phyloP scores from a whole-genome alignment of 2,797 vertebrate genomes.

The Galago senegalensis region DNA sequence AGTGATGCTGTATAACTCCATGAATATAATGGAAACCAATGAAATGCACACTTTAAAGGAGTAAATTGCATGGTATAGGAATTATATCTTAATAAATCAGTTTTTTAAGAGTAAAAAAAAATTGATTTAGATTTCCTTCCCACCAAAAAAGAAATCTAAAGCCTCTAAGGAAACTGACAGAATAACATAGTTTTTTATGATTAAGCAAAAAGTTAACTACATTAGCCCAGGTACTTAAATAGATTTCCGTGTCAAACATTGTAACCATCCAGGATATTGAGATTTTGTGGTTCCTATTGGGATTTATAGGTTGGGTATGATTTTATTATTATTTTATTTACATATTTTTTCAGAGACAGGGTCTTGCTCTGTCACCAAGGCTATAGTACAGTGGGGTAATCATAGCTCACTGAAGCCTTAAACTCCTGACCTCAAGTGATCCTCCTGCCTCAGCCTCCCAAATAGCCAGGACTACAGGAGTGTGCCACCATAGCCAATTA shows the following conservation, averaged over 20 bases:
- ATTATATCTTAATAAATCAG: slow-evolving; percentile 3
- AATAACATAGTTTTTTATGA: slow-evolving; percentile 13
- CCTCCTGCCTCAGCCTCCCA: background rate
- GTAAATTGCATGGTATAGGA: background rate
- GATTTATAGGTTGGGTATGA: background rate
- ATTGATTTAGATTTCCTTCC: background rate
- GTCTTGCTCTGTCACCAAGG: background rate
- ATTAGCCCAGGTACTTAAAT: background rate
- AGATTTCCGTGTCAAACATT: slow-evolving; percentile 56
- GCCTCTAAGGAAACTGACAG: slow-evolving; percentile 39
- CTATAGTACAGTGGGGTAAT: background rate
- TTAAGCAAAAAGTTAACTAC: slow-evolving; percentile 21
- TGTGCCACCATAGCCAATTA: background rate
- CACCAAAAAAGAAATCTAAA: slow-evolving; percentile 23
- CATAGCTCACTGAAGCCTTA: background rate
- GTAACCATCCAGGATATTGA: slow-evolving; percentile 21
- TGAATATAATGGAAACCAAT: slow-evolving; percentile 35
- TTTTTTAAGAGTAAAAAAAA: slow-evolving; percentile 27
- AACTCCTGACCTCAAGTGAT: background rate
- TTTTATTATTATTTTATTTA: background rate
- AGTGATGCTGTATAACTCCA: background rate
- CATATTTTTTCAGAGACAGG: background rate
- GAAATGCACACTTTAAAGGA: background rate
- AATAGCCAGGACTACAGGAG: background rate
- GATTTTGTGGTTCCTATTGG: background rate